Percentiles rank a stretch among this genome's conserved stretches.
These are phyloP conservation scores for Drosophila quinaria DNA, from an alignment of 2,888 invertebrate species.

Conservation along the genomic window DNA sequence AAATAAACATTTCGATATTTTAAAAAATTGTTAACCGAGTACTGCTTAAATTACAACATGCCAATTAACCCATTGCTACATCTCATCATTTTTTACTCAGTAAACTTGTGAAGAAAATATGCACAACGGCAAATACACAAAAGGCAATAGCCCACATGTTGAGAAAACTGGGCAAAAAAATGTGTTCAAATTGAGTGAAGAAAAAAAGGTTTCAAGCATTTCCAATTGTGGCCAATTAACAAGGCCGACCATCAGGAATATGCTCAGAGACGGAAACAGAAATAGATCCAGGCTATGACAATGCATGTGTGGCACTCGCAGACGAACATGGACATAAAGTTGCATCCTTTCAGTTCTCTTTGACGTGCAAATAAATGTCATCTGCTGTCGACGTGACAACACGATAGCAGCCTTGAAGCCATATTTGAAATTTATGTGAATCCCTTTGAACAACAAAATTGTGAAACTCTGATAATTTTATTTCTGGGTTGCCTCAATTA, in stretches of 20 bases:
- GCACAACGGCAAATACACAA: slow-evolving; percentile 28
- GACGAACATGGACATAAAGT: background rate
- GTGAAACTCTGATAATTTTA: slow-evolving; percentile 18
- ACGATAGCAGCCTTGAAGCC: background rate
- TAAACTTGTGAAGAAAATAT: slow-evolving; percentile 15
- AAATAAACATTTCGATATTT: slow-evolving; percentile 17
- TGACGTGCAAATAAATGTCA: slow-evolving; percentile 44
- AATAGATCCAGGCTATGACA: background rate
- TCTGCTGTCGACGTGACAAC: slow-evolving; percentile 15
- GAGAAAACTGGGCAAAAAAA: slow-evolving; percentile 3
- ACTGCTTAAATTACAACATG: background rate
- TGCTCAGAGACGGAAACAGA: slow-evolving; percentile 16
- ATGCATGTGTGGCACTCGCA: background rate
- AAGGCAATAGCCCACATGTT: slow-evolving; percentile 15
- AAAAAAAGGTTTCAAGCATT: slow-evolving; percentile 12
- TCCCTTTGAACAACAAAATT: background rate
- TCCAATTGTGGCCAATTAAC: slow-evolving; percentile 44
- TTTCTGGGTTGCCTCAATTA: slow-evolving; percentile 33
- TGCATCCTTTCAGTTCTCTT: slow-evolving; percentile 14
- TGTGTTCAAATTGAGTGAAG: slow-evolving; percentile 25
- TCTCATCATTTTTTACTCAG: slow-evolving; percentile 10
- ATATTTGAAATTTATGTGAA: slow-evolving; percentile 29
- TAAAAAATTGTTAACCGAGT: background rate
- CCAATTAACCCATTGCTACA: slow-evolving; percentile 9
- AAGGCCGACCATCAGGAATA: slow-evolving; percentile 10